These are phyloP conservation scores for Sisyra terminalis DNA, from an alignment of 2,888 invertebrate genomes.

Conservation along the genomic window DNA sequence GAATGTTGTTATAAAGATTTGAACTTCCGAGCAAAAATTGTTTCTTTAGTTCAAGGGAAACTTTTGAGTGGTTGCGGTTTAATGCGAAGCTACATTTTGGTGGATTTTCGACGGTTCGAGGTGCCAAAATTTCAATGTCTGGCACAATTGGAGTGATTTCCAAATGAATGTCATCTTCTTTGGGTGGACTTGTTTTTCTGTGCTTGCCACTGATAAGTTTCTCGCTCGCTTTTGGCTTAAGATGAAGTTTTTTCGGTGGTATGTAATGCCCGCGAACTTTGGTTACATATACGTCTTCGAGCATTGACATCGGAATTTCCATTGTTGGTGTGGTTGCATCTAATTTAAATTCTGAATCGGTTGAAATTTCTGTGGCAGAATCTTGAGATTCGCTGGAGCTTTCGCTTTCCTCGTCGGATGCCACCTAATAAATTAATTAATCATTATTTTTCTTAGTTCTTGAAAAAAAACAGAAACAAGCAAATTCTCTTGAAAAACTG, in stretches of 20 bases:
- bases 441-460: too few species aligned
- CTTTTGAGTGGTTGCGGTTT: constrained; percentile 68
- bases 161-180: constrained; percentile 21
- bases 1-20: constrained; percentile 46
- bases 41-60: constrained; percentile 73
- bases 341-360: constrained; percentile 82
- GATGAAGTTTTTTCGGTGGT: constrained; percentile 40
- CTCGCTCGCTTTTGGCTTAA: constrained; percentile 24
- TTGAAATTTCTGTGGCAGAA: constrained; percentile 82
- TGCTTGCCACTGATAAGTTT: constrained; percentile 14
- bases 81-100: constrained; percentile 58
- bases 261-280: constrained; percentile 30
- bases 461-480: too few species aligned
- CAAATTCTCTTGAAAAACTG: too few species aligned
- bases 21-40: constrained; percentile 64
- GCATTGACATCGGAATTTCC: constrained; percentile 59
- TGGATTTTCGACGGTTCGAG: constrained; percentile 33
- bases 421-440: constrained; percentile 32
- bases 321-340: constrained; percentile 55
- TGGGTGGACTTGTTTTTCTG: constrained; percentile 7
- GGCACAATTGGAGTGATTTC: constrained; percentile 27
- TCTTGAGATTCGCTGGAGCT: constrained; percentile 60
- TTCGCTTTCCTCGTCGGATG: constrained; percentile 42
- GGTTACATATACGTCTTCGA: constrained; percentile 44
- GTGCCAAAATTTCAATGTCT: constrained; percentile 12